Percentiles rank a stretch among this genome's conserved stretches.
These are phyloP conservation scores for Leuciscus waleckii DNA, from an alignment of 2,797 vertebrate genomes.

Conservation along the genomic window DNA sequence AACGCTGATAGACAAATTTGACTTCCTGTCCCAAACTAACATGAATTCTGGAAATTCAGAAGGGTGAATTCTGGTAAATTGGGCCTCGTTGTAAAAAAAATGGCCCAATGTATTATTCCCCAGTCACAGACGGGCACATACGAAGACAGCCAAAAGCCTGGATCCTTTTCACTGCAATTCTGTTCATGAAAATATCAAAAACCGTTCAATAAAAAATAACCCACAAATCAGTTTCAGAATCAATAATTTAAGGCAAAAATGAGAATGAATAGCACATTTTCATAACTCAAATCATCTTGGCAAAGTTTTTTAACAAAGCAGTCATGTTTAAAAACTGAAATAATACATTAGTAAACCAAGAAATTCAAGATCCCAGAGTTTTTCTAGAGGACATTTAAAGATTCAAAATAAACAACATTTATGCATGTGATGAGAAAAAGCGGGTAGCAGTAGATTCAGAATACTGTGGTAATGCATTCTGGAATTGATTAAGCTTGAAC, in stretches of 20 bases:
- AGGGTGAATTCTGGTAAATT: background rate
- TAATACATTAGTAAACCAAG: background rate
- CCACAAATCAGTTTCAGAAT: slow-evolving; percentile 26
- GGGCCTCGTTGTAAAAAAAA: background rate
- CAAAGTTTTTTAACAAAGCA: background rate
- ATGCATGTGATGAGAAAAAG: background rate
- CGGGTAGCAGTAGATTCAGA: slow-evolving; percentile 12
- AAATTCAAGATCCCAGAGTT: background rate
- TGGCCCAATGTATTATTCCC: background rate
- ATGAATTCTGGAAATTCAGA: slow-evolving; percentile 7
- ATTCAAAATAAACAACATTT: slow-evolving; percentile 19
- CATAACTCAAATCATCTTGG: background rate
- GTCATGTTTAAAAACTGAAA: slow-evolving; percentile 3
- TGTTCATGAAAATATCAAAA: background rate
- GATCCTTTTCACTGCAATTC: background rate
- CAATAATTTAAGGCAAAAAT: slow-evolving; percentile 45
- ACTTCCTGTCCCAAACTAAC: background rate
- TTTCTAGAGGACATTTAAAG: slow-evolving; percentile 33
- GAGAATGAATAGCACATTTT: slow-evolving; percentile 1
- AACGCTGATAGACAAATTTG: slow-evolving; percentile 8
- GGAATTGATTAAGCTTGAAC: background rate
- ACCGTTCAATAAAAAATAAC: background rate
- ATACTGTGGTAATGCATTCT: slow-evolving; percentile 31
- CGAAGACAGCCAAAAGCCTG: background rate
- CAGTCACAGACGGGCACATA: background rate